These are phyloP conservation scores for Leptinotarsa undecemlineata DNA, from an alignment of 1,140 invertebrate species.

Conservation along the genomic window DNA sequence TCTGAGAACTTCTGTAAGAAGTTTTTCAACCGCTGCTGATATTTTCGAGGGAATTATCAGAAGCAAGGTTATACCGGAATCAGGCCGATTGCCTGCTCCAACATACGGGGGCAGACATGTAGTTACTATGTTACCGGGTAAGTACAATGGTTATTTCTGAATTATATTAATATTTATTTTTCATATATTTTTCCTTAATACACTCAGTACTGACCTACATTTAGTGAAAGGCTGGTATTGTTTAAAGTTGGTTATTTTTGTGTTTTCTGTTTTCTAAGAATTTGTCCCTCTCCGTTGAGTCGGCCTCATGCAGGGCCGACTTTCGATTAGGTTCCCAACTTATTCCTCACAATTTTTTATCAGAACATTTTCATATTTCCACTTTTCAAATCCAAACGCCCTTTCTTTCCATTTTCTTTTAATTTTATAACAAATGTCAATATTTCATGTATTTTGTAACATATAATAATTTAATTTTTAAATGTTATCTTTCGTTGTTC, in stretches of 20 bases:
- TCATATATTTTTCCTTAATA: constrained; percentile 1
- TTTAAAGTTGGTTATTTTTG: not conserved
- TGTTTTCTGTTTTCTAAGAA: not conserved
- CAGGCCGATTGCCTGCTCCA: not conserved
- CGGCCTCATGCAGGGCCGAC: too few relatives aligned
- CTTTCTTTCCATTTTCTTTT: too few relatives aligned
- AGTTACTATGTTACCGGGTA: constrained; percentile 64
- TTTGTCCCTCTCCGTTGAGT: too few relatives aligned
- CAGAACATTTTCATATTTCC: too few relatives aligned
- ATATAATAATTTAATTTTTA: too few relatives aligned
- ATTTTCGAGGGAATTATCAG: not conserved
- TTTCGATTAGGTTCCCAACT: too few relatives aligned
- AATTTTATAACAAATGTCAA: too few relatives aligned
- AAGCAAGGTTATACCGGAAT: not conserved
- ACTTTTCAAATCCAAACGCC: too few relatives aligned
- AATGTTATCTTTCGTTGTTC: too few relatives aligned
- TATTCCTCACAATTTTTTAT: too few relatives aligned
- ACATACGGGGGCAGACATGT: constrained; percentile 64
- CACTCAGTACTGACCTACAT: not conserved
- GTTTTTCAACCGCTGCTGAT: not conserved
- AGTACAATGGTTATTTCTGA: constrained; percentile 32
- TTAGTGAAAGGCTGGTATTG: not conserved
- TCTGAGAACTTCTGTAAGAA: not conserved
- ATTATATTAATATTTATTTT: not conserved
- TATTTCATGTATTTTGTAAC: too few relatives aligned